Evolutionary conservation across 1,140 invertebrate species (phyloP), one percentile per base, ranked within the genome.

Genomic region (Eupristina koningsbergeri): DNA sequence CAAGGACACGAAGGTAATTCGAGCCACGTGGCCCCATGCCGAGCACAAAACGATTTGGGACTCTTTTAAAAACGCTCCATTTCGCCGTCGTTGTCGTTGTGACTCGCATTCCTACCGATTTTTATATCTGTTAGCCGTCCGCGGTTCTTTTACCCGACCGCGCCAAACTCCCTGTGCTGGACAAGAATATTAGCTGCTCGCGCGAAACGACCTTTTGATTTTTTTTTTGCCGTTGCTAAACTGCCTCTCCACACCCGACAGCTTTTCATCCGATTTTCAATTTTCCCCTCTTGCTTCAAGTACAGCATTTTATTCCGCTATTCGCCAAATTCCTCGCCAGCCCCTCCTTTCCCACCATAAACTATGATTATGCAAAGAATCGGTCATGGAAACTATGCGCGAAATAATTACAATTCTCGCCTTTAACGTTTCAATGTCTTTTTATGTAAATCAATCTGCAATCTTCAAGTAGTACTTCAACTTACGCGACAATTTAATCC

Each of bases 1-100:
- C 67, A 92, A 92, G 91, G 91, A 91, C 90, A 89, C 88, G 87
- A 80, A 86, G 87, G 91, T 91, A 92, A 91, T 88, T 85, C 86
- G 90, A 92, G 90, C 87, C 87, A 77, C 85, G 67, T 82, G 86
- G 86, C 88, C 87, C 86, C 88, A 89, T 89, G 86, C 88, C 87
- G 88, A 86, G 89, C 61, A 63, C 39, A 84, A 90, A 89, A 89
- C 89, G 86, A 88, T 80, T 89, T 90, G 86, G 84, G 88, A 86
- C 86, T 89, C 89, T 91, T 90, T 89, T 89, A 89, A 90, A 90
- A 90, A 89, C 87, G 83, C 86, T 88, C 86, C 87, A 71, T 80
- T 80, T 73, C 31, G 45, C 47, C 41, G 69, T 71, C 45, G 67
- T 80, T 39, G 64, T 80, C 79, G 47, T 47, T 73, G 36, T n/a